phyloP scores from a whole-genome alignment of 2,113 vertebrate species.

The Campylorhamphus procurvoides region DNA sequence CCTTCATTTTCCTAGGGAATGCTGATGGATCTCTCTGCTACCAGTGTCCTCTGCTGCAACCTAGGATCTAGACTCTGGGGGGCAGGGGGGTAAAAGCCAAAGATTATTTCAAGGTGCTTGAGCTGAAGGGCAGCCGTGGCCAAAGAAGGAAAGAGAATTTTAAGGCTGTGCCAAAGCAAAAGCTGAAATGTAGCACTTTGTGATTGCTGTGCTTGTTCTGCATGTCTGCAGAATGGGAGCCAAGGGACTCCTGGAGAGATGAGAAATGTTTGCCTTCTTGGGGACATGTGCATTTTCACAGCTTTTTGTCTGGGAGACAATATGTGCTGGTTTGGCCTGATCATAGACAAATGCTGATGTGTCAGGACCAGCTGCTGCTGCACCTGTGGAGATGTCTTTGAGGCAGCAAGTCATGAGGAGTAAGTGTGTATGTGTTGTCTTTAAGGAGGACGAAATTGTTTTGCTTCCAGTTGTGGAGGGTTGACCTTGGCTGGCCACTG shows the following conservation, averaged over 20 bases:
- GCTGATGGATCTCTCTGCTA: not conserved
- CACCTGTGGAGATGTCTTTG: not conserved
- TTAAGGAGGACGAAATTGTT: not conserved
- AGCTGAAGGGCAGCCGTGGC: not conserved
- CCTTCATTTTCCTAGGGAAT: not conserved
- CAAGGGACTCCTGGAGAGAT: not conserved
- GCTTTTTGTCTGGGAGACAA: not conserved
- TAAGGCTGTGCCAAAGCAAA: not conserved
- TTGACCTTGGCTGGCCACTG: not conserved
- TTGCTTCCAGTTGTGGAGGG: not conserved
- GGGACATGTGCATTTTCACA: not conserved
- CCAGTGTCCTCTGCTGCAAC: rapidly evolving
- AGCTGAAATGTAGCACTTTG: not conserved
- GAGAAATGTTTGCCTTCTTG: not conserved
- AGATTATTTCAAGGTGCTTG: not conserved
- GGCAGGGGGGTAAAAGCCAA: not conserved
- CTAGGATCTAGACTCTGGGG: rapidly evolving
- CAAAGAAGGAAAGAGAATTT: not conserved
- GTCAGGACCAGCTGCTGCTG: not conserved
- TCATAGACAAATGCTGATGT: not conserved
- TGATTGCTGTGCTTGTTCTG: not conserved
- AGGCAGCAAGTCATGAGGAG: not conserved
- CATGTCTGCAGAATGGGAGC: not conserved
- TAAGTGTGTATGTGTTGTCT: not conserved
- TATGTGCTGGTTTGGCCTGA: not conserved